A percentile compares a stretch with the other conserved stretches of the same genome.
phyloP scores from a whole-genome alignment of 2,113 vertebrate genomes.

The Mystacornis crossleyi region DNA sequence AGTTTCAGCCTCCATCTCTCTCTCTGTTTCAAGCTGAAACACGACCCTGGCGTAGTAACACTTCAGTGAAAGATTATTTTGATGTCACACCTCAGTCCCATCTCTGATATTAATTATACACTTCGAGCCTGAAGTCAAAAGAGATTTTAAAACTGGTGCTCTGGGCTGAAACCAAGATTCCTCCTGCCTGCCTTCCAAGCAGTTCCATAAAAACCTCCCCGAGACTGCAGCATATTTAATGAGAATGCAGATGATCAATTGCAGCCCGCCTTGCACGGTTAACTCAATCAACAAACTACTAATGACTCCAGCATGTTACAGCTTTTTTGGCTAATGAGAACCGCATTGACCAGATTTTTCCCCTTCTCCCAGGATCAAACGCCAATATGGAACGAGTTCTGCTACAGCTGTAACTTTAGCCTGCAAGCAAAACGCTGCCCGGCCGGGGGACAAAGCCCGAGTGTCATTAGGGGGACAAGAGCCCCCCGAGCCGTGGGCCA shows the following conservation, averaged over 20 bases:
- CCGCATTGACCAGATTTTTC: slow-evolving; percentile 38
- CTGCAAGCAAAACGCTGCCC: not conserved
- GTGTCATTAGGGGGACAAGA: not conserved
- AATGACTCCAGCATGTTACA: slow-evolving; percentile 55
- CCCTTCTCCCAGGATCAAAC: slow-evolving; percentile 46
- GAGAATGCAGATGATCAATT: slow-evolving; percentile 64
- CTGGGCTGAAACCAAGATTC: not conserved
- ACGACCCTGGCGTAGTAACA: rapidly evolving
- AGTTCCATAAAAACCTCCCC: not conserved
- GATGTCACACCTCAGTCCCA: not conserved
- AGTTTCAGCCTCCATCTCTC: not conserved
- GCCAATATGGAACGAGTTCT: slow-evolving; percentile 53
- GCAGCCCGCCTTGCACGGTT: slow-evolving; percentile 55
- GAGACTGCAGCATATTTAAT: slow-evolving; percentile 18
- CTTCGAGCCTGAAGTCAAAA: not conserved
- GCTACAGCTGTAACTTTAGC: slow-evolving; percentile 36
- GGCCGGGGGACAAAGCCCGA: not conserved
- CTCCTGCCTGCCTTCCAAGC: not conserved
- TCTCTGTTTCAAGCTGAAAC: not conserved
- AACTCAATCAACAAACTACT: slow-evolving; percentile 65
- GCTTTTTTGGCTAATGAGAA: slow-evolving; percentile 50
- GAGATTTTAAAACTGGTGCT: not conserved
- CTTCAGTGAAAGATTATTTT: not conserved
- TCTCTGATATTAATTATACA: slow-evolving; percentile 1
- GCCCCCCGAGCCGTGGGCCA: not conserved